Percentiles rank a stretch among this genome's conserved stretches.
Conservation (phyloP, 2,888 invertebrate species). For the Invenusta paracnida region DNA sequence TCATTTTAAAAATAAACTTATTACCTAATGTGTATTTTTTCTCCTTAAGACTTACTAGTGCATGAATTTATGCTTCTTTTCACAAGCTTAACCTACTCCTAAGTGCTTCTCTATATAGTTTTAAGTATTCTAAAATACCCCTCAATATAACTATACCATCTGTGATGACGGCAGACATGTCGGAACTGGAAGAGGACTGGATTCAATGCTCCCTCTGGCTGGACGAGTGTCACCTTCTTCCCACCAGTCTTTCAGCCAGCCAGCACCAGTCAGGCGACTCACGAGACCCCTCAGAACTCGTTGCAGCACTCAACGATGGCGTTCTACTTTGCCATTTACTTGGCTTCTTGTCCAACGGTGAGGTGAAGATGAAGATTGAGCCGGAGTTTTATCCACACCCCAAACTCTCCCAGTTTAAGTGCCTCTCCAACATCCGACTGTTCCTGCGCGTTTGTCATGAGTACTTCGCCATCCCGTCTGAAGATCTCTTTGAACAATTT, state of each 20-base stretch:
- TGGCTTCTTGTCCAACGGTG: slow-evolving; percentile 75
- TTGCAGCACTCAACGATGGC: slow-evolving; percentile 79
- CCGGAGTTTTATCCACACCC: slow-evolving; percentile 83
- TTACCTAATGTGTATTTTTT: not conserved
- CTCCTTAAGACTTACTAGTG: too few species aligned
- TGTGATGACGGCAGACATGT: not conserved
- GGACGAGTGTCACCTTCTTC: slow-evolving; percentile 78
- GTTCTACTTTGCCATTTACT: slow-evolving; percentile 87
- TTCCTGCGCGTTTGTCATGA: slow-evolving; percentile 82
- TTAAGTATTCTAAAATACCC: not conserved
- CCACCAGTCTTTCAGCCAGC: slow-evolving; percentile 65
- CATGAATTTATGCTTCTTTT: too few species aligned
- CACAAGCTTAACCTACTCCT: too few species aligned
- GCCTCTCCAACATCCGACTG: slow-evolving; percentile 85
- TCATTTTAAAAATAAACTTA: not conserved
- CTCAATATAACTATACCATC: not conserved
- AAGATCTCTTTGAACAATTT: slow-evolving; percentile 83
- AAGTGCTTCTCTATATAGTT: too few species aligned
- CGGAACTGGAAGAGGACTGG: slow-evolving; percentile 65
- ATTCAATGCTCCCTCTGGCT: slow-evolving; percentile 85
- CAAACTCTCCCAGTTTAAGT: slow-evolving; percentile 92
- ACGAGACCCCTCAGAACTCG: slow-evolving; percentile 71
- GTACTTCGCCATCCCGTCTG: slow-evolving; percentile 75
- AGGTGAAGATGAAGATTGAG: slow-evolving; percentile 73
- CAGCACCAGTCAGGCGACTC: slow-evolving; percentile 69